phyloP scores from a whole-genome alignment of 2,113 vertebrate genomes.

The Cottus gobio region DNA sequence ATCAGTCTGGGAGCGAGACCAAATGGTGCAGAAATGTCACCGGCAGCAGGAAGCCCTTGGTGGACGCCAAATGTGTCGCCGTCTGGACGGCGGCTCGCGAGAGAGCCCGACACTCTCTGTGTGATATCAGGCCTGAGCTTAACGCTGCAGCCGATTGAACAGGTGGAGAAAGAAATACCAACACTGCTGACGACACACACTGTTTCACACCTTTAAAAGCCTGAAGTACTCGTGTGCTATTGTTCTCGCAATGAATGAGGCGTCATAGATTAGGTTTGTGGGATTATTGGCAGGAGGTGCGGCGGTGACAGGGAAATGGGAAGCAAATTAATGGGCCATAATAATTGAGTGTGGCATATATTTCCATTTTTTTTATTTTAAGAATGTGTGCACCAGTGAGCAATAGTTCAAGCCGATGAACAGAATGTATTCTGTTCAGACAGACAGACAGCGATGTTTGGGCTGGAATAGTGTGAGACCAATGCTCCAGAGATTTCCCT shows the following conservation, averaged over 20 bases:
- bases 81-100: constrained; percentile 20
- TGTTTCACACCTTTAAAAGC: neutral
- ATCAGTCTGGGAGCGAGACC: constrained; percentile 27
- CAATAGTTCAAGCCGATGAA: neutral
- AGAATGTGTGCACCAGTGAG: neutral
- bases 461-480: constrained; percentile 46
- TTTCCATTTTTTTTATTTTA: neutral
- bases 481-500: constrained; percentile 55
- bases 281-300: neutral
- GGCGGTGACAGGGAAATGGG: neutral
- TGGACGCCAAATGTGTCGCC: constrained; percentile 1
- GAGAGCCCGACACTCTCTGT: too few species aligned
- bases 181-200: constrained; percentile 1
- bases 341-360: neutral
- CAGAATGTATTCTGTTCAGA: constrained; percentile 4
- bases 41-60: constrained; percentile 8
- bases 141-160: neutral
- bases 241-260: neutral
- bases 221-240: neutral
- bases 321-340: constrained; percentile 5
- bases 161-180: neutral
- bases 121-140: constrained; percentile 11
- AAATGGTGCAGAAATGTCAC: constrained; percentile 65
- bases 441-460: constrained; percentile 55
- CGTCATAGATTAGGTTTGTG: constrained; percentile 3